A percentile compares a stretch with the other conserved stretches of the same genome.
Evolutionary conservation across 2,888 invertebrate species (phyloP).

Genomic region (Leucania comma): DNA sequence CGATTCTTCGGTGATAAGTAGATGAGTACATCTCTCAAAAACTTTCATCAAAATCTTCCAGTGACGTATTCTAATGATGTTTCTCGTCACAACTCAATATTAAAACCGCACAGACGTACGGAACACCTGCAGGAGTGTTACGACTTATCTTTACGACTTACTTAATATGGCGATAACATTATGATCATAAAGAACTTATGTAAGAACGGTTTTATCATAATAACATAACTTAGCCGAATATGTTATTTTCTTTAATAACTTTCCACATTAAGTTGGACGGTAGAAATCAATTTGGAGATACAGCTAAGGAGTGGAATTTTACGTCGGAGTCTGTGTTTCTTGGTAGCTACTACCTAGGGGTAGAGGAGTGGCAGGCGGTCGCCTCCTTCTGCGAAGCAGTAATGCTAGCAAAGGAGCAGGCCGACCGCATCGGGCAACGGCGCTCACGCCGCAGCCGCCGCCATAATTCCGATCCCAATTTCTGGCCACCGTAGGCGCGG

Average conservation of each 20-base stretch:
- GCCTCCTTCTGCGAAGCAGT: no score
- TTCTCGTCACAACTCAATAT: slow-evolving; percentile 31
- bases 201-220: slow-evolving; percentile 33
- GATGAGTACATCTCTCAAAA: neutral
- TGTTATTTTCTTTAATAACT: slow-evolving; percentile 8
- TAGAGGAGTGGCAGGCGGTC: no score
- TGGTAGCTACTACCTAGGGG: no score
- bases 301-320: no score
- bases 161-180: slow-evolving; percentile 54
- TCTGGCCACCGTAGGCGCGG: no score
- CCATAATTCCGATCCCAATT: no score
- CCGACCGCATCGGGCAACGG: no score
- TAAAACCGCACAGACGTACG: slow-evolving; percentile 23
- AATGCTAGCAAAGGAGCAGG: no score
- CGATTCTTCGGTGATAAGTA: no score
- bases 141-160: slow-evolving; percentile 42
- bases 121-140: slow-evolving; percentile 55
- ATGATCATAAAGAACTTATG: slow-evolving; percentile 53
- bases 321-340: no score
- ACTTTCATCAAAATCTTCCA: neutral
- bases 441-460: no score
- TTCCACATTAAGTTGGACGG: neutral
- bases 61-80: slow-evolving; percentile 37
- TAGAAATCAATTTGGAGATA: no score
- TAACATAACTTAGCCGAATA: neutral